A percentile compares a stretch with the other conserved stretches of the same genome.
These are phyloP conservation scores for Stomatorhinus ivindoensis DNA, from an alignment of 2,113 vertebrate species.

Conservation along the genomic window DNA sequence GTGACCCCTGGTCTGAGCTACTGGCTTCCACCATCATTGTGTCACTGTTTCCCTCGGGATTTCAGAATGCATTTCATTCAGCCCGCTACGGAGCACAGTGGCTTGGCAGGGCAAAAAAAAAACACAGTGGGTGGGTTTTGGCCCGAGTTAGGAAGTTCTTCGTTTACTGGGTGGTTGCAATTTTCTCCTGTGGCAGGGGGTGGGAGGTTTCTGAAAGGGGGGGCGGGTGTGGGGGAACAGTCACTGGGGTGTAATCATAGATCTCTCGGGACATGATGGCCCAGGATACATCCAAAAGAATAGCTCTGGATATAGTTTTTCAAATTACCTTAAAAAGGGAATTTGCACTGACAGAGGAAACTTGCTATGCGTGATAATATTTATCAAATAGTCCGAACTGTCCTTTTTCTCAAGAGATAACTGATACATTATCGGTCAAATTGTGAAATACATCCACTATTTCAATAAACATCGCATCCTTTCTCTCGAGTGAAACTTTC, in stretches of 20 bases:
- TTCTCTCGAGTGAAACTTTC: background rate
- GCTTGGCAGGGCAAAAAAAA: background rate
- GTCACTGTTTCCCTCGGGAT: background rate
- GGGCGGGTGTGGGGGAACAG: too few species aligned
- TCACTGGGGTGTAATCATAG: background rate
- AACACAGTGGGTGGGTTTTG: background rate
- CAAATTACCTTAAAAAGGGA: background rate
- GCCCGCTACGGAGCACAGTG: background rate
- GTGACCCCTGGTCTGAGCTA: background rate
- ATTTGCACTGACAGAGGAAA: background rate
- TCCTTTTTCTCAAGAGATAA: background rate
- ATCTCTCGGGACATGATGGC: background rate
- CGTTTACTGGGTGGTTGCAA: slow-evolving; percentile 6
- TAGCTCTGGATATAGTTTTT: background rate
- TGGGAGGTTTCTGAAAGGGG: background rate
- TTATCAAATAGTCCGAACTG: background rate
- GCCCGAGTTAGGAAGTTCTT: background rate
- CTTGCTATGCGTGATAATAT: background rate
- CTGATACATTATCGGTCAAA: background rate
- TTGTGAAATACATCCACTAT: background rate
- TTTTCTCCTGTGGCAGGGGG: slow-evolving; percentile 9
- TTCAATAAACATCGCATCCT: background rate
- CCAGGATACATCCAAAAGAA: background rate
- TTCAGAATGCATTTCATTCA: background rate
- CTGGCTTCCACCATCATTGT: background rate